phyloP scores from a whole-genome alignment of 2,888 invertebrate genomes.

The Dryococelus australis region DNA sequence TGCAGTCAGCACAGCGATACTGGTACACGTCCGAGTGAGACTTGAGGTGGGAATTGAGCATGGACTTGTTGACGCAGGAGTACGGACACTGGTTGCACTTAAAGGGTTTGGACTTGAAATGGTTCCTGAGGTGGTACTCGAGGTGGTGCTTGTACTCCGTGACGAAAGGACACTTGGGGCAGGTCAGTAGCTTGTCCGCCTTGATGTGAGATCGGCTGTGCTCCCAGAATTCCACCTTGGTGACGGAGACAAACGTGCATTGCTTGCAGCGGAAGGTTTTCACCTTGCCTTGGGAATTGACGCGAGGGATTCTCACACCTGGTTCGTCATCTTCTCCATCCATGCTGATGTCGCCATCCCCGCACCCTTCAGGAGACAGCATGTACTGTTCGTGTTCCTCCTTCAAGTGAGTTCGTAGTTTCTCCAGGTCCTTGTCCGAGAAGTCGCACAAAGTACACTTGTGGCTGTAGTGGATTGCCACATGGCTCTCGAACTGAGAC shows the following conservation, averaged over 20 bases:
- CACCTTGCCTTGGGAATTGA: slow-evolving; percentile 81
- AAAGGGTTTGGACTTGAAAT: slow-evolving; percentile 94
- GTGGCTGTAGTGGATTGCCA: slow-evolving; percentile 62
- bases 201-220: slow-evolving; percentile 93
- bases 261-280: slow-evolving; percentile 94
- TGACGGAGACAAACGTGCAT: slow-evolving; percentile 83
- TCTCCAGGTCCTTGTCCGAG: slow-evolving; percentile 62
- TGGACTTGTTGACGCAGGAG: slow-evolving; percentile 96
- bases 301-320: slow-evolving; percentile 67
- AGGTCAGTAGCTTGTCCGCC: slow-evolving; percentile 88
- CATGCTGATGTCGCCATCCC: slow-evolving; percentile 13
- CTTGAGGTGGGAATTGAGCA: slow-evolving; percentile 98
- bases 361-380: slow-evolving; percentile 36
- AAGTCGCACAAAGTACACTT: slow-evolving; percentile 64
- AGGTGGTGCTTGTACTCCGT: slow-evolving; percentile 99
- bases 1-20: slow-evolving; percentile 91
- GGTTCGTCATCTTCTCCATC: slow-evolving; percentile 62
- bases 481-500: slow-evolving; percentile 62
- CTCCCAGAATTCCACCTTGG: slow-evolving; percentile 93
- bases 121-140: slow-evolving; percentile 96
- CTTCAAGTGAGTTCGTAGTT: slow-evolving; percentile 60
- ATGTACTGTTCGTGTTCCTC: slow-evolving; percentile 63
- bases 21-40: slow-evolving; percentile 93
- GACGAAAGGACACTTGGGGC: slow-evolving; percentile 94
- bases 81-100: slow-evolving; percentile 90